Conservation (phyloP, 1,140 invertebrate genomes). For the Drosophila ironensis region DNA sequence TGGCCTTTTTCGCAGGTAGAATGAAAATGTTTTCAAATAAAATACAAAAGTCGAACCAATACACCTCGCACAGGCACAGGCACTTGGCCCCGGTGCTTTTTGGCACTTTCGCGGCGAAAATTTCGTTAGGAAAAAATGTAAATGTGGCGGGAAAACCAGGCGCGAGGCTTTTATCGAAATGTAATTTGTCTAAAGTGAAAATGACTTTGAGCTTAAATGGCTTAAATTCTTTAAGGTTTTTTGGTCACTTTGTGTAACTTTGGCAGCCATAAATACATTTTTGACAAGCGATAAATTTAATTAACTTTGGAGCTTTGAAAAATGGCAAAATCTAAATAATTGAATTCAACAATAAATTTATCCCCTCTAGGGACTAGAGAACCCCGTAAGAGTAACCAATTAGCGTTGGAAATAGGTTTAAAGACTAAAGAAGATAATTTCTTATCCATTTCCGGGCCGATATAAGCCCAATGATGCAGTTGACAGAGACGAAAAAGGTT, state of each 20-base stretch:
- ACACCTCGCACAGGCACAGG: background rate
- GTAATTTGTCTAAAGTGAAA: conserved; percentile 63
- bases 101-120: conserved; percentile 37
- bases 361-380: too few species aligned
- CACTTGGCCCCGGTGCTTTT: conserved; percentile 8
- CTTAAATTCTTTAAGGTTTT: conserved; percentile 37
- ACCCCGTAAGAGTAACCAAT: too few species aligned
- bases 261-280: conserved; percentile 16
- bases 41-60: conserved; percentile 23
- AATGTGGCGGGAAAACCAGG: conserved; percentile 30
- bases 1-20: conserved; percentile 21
- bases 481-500: conserved; percentile 14
- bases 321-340: background rate
- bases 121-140: conserved; percentile 49
- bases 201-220: conserved; percentile 44
- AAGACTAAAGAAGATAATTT: background rate
- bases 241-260: conserved; percentile 1
- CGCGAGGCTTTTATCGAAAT: conserved; percentile 63
- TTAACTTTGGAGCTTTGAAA: background rate
- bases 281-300: background rate
- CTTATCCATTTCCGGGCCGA: too few species aligned
- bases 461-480: conserved; percentile 5
- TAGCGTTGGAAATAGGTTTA: background rate
- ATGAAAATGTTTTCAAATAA: conserved; percentile 33
- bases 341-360: conserved; percentile 7